A percentile compares a stretch with the other conserved stretches of the same genome.
These are phyloP conservation scores for Cricetomys ansorgei DNA, from an alignment of 2,113 vertebrate species.

Conservation along the genomic window DNA sequence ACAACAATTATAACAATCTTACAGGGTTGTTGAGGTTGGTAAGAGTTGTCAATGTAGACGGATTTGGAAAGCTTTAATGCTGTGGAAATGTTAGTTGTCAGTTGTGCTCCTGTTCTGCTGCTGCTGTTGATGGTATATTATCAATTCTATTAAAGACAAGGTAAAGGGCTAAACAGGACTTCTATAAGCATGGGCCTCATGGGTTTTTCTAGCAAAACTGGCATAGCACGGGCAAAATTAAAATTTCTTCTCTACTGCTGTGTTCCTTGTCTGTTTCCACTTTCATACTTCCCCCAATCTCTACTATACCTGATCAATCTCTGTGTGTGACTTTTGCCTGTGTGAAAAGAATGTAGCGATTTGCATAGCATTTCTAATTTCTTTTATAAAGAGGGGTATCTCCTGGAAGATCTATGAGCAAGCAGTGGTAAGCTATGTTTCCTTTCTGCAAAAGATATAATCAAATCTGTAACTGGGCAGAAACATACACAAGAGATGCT, in stretches of 20 bases:
- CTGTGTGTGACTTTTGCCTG: constrained; percentile 44
- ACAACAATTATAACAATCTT: not conserved
- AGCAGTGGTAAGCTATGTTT: constrained; percentile 62
- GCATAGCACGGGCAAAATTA: constrained; percentile 41
- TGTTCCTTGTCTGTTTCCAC: constrained; percentile 16
- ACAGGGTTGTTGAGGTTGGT: constrained; percentile 6
- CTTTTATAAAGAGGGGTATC: constrained; percentile 56
- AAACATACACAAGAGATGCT: constrained; percentile 59
- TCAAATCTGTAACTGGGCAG: constrained; percentile 72
- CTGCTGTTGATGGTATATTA: constrained; percentile 10
- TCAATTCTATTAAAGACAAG: constrained; percentile 43
- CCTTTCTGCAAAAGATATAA: constrained; percentile 52
- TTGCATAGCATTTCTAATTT: constrained; percentile 62
- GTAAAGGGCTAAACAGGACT: constrained; percentile 51
- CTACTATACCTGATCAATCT: constrained; percentile 27
- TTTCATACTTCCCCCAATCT: constrained; percentile 36
- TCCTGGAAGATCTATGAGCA: constrained; percentile 60
- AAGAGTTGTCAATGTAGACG: constrained; percentile 6
- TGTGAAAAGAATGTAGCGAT: constrained; percentile 57
- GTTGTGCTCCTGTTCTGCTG: not conserved
- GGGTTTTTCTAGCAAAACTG: constrained; percentile 54
- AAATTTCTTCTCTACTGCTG: constrained; percentile 50
- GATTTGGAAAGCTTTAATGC: constrained; percentile 11
- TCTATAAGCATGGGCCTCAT: constrained; percentile 49
- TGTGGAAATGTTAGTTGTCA: constrained; percentile 2